Evolutionary conservation across 2,888 invertebrate genomes (phyloP).

Genomic region (Drosophila pegasa): DNA sequence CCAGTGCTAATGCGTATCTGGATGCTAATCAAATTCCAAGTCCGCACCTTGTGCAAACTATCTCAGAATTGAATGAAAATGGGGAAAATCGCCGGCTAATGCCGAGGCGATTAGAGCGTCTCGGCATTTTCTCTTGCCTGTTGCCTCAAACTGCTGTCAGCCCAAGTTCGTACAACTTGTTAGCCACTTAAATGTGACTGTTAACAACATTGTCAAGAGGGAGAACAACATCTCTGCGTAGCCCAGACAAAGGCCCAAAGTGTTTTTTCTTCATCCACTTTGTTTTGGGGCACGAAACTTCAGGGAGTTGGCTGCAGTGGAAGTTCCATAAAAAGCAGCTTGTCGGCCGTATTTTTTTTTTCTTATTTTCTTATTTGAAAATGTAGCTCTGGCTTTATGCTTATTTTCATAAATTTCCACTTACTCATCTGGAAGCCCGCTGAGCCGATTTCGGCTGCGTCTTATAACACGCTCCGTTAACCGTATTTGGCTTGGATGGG

Average conservation of each 20-base stretch:
- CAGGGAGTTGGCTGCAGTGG: slow-evolving; percentile 32
- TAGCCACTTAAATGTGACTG: slow-evolving; percentile 76
- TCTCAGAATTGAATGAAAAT: slow-evolving; percentile 16
- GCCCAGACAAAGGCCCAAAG: slow-evolving; percentile 33
- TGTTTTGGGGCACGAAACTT: slow-evolving; percentile 47
- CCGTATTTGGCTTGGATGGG: slow-evolving; percentile 68
- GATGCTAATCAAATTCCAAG: slow-evolving; percentile 46
- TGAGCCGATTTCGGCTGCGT: slow-evolving; percentile 35
- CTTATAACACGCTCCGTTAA: slow-evolving; percentile 80
- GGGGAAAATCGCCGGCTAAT: slow-evolving; percentile 49
- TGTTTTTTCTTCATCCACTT: slow-evolving; percentile 22
- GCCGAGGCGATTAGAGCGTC: slow-evolving; percentile 60
- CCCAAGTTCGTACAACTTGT: slow-evolving; percentile 70
- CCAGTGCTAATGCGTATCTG: background rate
- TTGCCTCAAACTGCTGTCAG: slow-evolving; percentile 63
- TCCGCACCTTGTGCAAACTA: slow-evolving; percentile 2
- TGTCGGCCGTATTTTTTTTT: slow-evolving; percentile 42
- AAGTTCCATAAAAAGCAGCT: slow-evolving; percentile 54
- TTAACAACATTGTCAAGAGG: slow-evolving; percentile 65
- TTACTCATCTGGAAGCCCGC: slow-evolving; percentile 61
- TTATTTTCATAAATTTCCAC: slow-evolving; percentile 77
- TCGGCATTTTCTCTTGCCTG: slow-evolving; percentile 25
- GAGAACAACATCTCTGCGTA: slow-evolving; percentile 36
- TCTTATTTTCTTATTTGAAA: slow-evolving; percentile 59
- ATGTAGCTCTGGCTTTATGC: slow-evolving; percentile 57